Base-by-base conservation (phyloP, 1,140 invertebrate genomes). In the Trichonephila clavata region DNA sequence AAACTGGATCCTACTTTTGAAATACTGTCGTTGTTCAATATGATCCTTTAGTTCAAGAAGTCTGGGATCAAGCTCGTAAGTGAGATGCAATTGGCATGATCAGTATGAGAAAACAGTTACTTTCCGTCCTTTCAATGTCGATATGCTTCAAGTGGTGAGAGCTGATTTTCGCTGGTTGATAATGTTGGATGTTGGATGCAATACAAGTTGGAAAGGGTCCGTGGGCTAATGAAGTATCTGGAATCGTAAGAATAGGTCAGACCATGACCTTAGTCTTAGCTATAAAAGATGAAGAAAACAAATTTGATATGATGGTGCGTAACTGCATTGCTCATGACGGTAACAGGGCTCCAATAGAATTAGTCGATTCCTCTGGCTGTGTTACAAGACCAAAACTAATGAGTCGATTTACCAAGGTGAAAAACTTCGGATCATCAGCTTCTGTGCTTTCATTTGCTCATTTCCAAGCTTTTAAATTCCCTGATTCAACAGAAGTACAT, bases 201-300 rank as follows among this genome's bases (percentile, higher is more conserved):
- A 94, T 95, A 57, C 94, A 94, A 89, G 98, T 98, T 24, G 98
- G 98, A 32, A 98, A 98, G 95, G 98, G 98, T 90, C 98, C 98
- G 0, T 99, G 98, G 98, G 98, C 98, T 32, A 98, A 98, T 8
- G 98, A 99, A 96, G 98, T 99, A 0, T 98, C 98, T 0, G 98
- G 98, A 63, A 98, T 99, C 94, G 98, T 99, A 1, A 99, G 99
- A 96, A 99, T 99, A 93, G 98, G 98, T 16, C 98, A 99, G 95
- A 99, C 98, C 0, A 99, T 99, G 98, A 99, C 98, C 0, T 98
- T 99, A 98, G 98, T 99, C 2, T 96, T 99, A 83, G 98, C 98
- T 27, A 99, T 99, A 94, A 99, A 99, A 95, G 98, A 99, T 94
- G 98, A 99, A 94, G 98, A 99, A 96, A 98, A 98, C 95, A 99